phyloP scores from a whole-genome alignment of 1,140 invertebrate species.

The Lanistes nyassanus region DNA sequence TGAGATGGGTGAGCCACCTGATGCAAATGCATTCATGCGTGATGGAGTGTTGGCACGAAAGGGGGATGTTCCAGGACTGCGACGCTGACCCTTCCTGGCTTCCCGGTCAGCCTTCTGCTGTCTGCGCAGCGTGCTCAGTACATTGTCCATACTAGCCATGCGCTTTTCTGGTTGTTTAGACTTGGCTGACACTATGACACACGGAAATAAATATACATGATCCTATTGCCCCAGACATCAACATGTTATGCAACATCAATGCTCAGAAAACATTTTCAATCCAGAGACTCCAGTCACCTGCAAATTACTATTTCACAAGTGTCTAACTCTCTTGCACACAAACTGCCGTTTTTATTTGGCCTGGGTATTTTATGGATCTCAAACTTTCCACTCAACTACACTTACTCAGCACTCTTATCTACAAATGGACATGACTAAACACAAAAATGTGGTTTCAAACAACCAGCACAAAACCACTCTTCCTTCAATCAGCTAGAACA shows the following conservation, averaged over 20 bases:
- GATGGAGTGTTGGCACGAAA: slow-evolving; percentile 11
- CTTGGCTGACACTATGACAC: slow-evolving; percentile 18
- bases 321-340: not conserved
- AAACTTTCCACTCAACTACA: too few species aligned
- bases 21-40: slow-evolving; percentile 13
- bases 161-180: slow-evolving; percentile 39
- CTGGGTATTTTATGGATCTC: too few species aligned
- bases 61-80: not conserved
- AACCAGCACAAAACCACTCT: too few species aligned
- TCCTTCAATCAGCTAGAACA: too few species aligned
- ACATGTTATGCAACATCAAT: too few species aligned
- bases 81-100: slow-evolving; percentile 23
- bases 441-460: too few species aligned
- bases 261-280: too few species aligned
- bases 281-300: not conserved
- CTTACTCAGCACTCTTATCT: too few species aligned
- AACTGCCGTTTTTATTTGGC: not conserved
- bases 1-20: slow-evolving; percentile 2
- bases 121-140: slow-evolving; percentile 38
- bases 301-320: not conserved
- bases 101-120: slow-evolving; percentile 38
- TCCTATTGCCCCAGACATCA: too few species aligned
- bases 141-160: slow-evolving; percentile 45
- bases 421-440: too few species aligned
- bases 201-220: slow-evolving; percentile 7